phyloP scores from a whole-genome alignment of 2,797 vertebrate species.

The Crax fasciolata region DNA sequence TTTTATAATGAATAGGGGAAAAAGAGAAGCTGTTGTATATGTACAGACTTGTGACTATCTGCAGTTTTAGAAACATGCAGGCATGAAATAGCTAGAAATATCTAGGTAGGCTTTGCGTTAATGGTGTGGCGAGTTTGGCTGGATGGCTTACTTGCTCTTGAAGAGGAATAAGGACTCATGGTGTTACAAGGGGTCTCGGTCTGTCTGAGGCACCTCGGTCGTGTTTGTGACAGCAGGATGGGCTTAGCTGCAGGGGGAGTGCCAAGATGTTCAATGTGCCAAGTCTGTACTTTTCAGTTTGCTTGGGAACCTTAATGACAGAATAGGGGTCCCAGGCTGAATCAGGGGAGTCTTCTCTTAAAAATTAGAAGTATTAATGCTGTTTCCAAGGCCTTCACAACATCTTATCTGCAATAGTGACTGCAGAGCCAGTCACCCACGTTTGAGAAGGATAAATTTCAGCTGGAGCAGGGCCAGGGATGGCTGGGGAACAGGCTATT shows the following conservation, averaged over 20 bases:
- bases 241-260: neutral
- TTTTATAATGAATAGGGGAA: neutral
- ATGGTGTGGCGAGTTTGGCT: neutral
- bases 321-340: neutral
- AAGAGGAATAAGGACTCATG: accelerated
- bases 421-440: neutral
- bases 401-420: neutral
- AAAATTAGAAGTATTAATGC: neutral
- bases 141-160: neutral
- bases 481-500: slow-evolving; percentile 21
- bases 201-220: neutral
- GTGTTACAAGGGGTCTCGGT: neutral
- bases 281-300: neutral
- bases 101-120: neutral
- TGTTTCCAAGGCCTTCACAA: slow-evolving; percentile 5
- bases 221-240: accelerated
- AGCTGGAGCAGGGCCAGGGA: slow-evolving; percentile 19
- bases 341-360: neutral
- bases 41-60: neutral
- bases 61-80: neutral
- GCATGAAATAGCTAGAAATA: neutral
- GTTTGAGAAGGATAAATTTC: neutral
- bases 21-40: neutral
- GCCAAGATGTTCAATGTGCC: neutral
- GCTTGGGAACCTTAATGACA: accelerated